Conservation (phyloP, 2,888 invertebrate genomes). For the Phengaris arion region DNA sequence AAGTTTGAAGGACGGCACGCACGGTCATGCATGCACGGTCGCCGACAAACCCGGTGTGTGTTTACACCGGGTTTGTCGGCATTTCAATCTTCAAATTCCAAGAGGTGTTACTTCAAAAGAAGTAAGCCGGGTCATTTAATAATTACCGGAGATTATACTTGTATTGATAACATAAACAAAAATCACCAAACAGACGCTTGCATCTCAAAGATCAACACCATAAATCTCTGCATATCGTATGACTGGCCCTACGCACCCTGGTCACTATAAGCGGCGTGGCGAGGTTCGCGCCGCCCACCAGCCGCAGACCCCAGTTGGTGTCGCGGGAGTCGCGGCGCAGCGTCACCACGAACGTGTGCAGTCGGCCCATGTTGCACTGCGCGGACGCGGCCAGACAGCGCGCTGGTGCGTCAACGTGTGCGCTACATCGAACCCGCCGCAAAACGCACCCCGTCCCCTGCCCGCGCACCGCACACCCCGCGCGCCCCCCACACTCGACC, state of each 20-base stretch:
- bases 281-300: constrained; percentile 92
- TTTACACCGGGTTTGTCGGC: too few species aligned
- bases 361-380: constrained; percentile 81
- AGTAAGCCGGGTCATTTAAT: too few species aligned
- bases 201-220: too few species aligned
- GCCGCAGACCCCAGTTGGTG: constrained; percentile 91
- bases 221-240: neutral
- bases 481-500: constrained; percentile 72
- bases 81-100: too few species aligned
- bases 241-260: constrained; percentile 80
- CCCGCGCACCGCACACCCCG: constrained; percentile 57
- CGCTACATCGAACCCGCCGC: constrained; percentile 66
- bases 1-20: too few species aligned
- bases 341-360: constrained; percentile 87
- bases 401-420: constrained; percentile 69
- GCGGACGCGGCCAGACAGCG: constrained; percentile 60
- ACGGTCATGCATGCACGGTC: too few species aligned
- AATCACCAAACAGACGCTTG: neutral
- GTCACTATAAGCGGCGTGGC: constrained; percentile 93
- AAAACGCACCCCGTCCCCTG: constrained; percentile 57
- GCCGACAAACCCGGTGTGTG: too few species aligned
- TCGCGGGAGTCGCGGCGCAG: constrained; percentile 85
- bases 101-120: too few species aligned
- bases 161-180: neutral
- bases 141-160: too few species aligned